Evolutionary conservation across 2,797 vertebrate genomes (phyloP), one percentile per base, ranked within the genome.

Genomic region (Danio choprae): DNA sequence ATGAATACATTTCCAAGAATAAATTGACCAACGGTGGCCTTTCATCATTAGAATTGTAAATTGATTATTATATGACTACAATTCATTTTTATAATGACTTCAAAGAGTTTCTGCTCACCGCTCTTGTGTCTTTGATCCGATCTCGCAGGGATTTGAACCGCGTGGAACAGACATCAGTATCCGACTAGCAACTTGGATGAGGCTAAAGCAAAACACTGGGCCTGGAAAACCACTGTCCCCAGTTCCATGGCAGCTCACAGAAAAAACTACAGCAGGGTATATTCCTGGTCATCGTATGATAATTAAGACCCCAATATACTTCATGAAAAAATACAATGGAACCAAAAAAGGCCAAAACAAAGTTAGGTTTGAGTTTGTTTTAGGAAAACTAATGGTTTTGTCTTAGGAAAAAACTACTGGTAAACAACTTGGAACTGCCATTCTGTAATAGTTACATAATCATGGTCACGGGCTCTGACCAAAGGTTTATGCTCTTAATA

Each of bases 151-250:
- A 29, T 98, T 97, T 6, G 95, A 98, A 90, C 97, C 98, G 7
- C 93, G 95, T 74, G 97, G 97, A 79, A 99, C 97, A 0, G 94
- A 97, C 73, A 95, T 99, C 0, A 94, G 95, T 46, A 95, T 94
- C 70, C 96, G 95, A 56, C 91, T 97, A 41, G 86, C 89, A 41
- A 96, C 96, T 65, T 95, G 97, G 93, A 93, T 89, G 77, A 92
- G 93, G 58, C 88, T 99, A 20, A 92, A 95, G 89, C 91, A 94
- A 86, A 96, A 94, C 84, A 97, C 96, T 0, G 97, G 96, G 75
- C 94, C 95, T 59, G 94, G 91, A 86, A 98, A 95, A 91, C 88
- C 89, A 38, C 89, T 99, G 71, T 95, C 95, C 71, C 87, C 92
- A 83, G 92, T 93, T 84, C 96, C 97, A 11, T 87, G 79, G 81